Evolutionary conservation across 2,797 vertebrate genomes (phyloP), one percentile per base, ranked within the genome.

Genomic region (Onychomys arenicola): DNA sequence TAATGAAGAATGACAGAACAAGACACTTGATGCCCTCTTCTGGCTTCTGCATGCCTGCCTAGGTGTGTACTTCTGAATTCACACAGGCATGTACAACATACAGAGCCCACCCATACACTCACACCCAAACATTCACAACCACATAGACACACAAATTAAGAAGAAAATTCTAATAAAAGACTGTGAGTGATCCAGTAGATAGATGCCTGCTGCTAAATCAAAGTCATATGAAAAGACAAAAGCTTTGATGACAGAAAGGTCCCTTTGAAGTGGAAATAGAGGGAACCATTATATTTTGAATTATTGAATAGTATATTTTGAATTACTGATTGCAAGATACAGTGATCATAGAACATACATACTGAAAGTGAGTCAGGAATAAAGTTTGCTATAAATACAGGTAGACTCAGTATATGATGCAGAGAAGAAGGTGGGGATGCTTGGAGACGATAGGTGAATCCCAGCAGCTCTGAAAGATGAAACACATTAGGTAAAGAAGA

Each of bases 281-380:
- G 32, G 8, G 32, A 88, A 17, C 34, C 13, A 65, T 91, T 57
- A 59, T 86, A 77, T 67, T 96, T 94, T 69, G 13, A 78, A 92
- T 63, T 9, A 77, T n/a, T 10, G 85, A 88, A 17, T 4, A 78
- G 89, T 57, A 73, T 77, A 81, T 67, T 93, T 95, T 75, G 10
- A 78, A 90, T 63, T 3, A 81, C 55, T 6, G 65, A 88, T 27
- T 55, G 8, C 17, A 96, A n/a, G 34, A 23, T 21, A 65, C 32
- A 27, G 27, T 90, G 21, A 84, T 77, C 5, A 43, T 75, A 59
- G 40, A 78, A 87, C 16, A 19, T 25, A 21, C 19, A 65, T 1
- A 6, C 57, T 37, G 55, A 73, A 84, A 1, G 1, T 81, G 57
- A 81, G n/a, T 84, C 5, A 19, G 37, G 81, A 80, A 71, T 59